Conservation (phyloP, 2,797 vertebrate species). For the Channa striata region DNA sequence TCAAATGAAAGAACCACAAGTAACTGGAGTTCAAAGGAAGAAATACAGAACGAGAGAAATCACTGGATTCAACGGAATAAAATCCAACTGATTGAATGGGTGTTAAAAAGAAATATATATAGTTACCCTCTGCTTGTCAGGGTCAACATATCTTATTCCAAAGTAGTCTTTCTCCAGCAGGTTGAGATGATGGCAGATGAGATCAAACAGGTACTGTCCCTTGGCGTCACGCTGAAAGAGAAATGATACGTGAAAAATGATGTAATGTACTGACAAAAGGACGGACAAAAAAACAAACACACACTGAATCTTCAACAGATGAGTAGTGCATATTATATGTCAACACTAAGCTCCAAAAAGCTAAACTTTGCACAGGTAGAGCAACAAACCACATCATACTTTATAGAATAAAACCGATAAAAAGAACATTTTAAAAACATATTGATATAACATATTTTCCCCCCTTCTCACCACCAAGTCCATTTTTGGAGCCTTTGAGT, state of each 20-base stretch:
- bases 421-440: slow-evolving; percentile 13
- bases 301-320: slow-evolving; percentile 27
- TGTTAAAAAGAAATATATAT: neutral
- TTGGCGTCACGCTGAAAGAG: slow-evolving; percentile 93
- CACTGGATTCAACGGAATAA: neutral
- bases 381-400: slow-evolving; percentile 1
- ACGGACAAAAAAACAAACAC: slow-evolving; percentile 11
- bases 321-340: neutral
- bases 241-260: slow-evolving; percentile 17
- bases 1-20: neutral
- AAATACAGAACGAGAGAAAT: neutral
- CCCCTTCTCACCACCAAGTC: slow-evolving; percentile 2
- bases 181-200: slow-evolving; percentile 96
- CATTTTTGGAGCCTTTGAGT: slow-evolving; percentile 36
- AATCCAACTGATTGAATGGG: neutral
- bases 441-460: neutral
- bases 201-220: slow-evolving; percentile 96
- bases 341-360: neutral
- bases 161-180: slow-evolving; percentile 98
- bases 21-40: no score
- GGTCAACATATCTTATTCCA: slow-evolving; percentile 95
- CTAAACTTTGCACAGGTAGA: neutral
- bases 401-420: neutral
- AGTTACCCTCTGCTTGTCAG: slow-evolving; percentile 96
- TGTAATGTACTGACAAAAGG: neutral